Conservation (phyloP, 2,113 vertebrate species). For the Sinocyclocheilus anshuiensis region DNA sequence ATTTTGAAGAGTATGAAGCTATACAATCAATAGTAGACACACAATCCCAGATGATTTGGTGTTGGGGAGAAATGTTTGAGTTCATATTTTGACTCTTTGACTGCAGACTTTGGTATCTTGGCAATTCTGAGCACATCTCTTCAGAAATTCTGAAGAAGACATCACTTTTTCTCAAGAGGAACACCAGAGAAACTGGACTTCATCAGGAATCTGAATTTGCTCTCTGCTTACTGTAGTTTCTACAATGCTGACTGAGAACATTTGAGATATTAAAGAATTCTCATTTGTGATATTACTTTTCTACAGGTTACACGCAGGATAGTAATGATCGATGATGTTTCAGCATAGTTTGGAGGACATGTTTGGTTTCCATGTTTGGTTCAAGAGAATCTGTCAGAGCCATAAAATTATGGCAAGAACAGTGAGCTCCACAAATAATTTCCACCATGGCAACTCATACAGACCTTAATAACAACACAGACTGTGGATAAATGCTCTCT, state of each 20-base stretch:
- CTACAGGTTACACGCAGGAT: background rate
- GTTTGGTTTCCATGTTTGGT: background rate
- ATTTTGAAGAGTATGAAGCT: too few relatives aligned
- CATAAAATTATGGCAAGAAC: slow-evolving; percentile 35
- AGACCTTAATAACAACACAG: slow-evolving; percentile 32
- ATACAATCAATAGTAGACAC: background rate
- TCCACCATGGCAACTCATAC: slow-evolving; percentile 18
- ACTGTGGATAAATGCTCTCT: slow-evolving; percentile 17
- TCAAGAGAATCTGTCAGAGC: slow-evolving; percentile 14
- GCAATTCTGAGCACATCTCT: background rate
- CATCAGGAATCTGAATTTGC: background rate
- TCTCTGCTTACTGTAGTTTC: background rate
- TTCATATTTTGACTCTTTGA: background rate
- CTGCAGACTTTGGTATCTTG: background rate
- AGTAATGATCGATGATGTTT: slow-evolving; percentile 17
- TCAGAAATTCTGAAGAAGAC: background rate
- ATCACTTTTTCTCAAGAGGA: background rate
- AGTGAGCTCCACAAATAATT: slow-evolving; percentile 12
- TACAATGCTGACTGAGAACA: background rate
- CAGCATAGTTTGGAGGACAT: background rate
- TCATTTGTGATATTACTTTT: background rate
- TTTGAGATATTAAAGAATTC: background rate
- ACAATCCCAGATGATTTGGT: background rate
- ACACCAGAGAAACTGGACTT: background rate
- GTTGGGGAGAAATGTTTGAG: background rate